Evolutionary conservation across 2,113 vertebrate genomes (phyloP), one percentile per base, ranked within the genome.

Genomic region (Centropus bengalensis): DNA sequence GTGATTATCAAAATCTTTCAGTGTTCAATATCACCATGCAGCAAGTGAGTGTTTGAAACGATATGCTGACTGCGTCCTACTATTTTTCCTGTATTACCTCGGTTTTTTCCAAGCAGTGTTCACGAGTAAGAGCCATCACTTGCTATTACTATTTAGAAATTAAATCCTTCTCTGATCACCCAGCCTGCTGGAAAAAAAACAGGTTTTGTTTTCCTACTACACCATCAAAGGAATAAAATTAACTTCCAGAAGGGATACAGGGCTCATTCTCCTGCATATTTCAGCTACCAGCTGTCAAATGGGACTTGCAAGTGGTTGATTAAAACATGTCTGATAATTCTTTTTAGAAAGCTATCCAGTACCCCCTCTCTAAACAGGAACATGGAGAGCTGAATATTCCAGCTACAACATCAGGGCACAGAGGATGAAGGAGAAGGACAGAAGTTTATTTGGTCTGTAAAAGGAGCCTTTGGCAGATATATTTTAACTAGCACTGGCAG

Each of bases 101-200:
- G 58, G 44, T 26, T 77, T 52, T 88, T 96, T 90, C 76, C 71
- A 78, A 75, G 52, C 77, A 90, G 45, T 36, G 71, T 44, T 86
- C 58, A 71, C 58, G 28, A 78, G 68, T 44, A 71, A 91, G 64
- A 36, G 20, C 52, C 52, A 81, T 70, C 60, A 69, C 47, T 89
- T 92, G 33, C 49, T 91, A 47, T 73, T 89, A 84, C 8, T 42
- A 59, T 88, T 83, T 73, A 89, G 71, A 86, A 91, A 85, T 83
- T 27, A 91, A 95, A 86, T 75, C 66, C 28, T 89, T 80, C 73
- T 80, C 68, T 81, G 82, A 82, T 20, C 8, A 78, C 18, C 59
- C 66, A 95, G 75, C 60, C 10, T 6, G 14, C 52, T 83, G 77
- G 54, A 74, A 95, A 86, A 94, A 94, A 68, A n/a, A 10, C 59